Percentiles rank a stretch among this genome's conserved stretches.
Conservation (phyloP, 2,888 invertebrate species). For the Druceiella hillmani region DNA sequence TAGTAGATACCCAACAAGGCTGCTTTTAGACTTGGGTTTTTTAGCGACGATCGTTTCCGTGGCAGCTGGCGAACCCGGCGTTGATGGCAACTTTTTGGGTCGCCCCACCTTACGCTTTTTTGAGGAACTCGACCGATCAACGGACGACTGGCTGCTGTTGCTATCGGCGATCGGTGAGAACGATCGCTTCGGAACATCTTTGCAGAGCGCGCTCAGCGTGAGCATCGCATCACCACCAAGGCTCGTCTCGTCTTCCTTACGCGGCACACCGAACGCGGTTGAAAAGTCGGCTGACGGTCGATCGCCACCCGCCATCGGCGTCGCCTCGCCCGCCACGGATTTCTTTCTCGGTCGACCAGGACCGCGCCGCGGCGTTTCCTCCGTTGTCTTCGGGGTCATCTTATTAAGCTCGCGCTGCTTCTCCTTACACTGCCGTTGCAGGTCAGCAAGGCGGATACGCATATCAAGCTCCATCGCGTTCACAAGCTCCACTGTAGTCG, state of each 20-base stretch:
- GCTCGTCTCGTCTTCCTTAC: slow-evolving; percentile 11
- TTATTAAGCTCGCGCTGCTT: slow-evolving; percentile 78
- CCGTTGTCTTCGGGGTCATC: slow-evolving; percentile 53
- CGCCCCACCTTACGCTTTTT: slow-evolving; percentile 80
- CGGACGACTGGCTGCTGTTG: slow-evolving; percentile 19
- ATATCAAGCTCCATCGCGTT: slow-evolving; percentile 76
- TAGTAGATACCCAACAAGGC: slow-evolving; percentile 59
- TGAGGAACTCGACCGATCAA: slow-evolving; percentile 40
- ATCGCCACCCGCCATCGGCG: slow-evolving; percentile 27
- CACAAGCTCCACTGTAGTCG: slow-evolving; percentile 55
- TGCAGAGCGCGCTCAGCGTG: slow-evolving; percentile 8
- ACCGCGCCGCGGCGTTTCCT: slow-evolving; percentile 45
- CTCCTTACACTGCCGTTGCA: slow-evolving; percentile 77
- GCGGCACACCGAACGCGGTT: too few species aligned
- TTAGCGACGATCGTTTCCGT: slow-evolving; percentile 81
- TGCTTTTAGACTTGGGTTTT: slow-evolving; percentile 66
- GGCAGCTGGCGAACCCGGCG: slow-evolving; percentile 50
- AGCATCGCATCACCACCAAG: slow-evolving; percentile 18
- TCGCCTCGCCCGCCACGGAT: slow-evolving; percentile 32
- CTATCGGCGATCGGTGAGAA: slow-evolving; percentile 45
- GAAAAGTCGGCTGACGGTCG: slow-evolving; percentile 7
- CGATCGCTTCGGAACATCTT: slow-evolving; percentile 25
- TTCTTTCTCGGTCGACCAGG: slow-evolving; percentile 43
- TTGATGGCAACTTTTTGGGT: slow-evolving; percentile 65
- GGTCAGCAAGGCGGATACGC: slow-evolving; percentile 72